These are phyloP conservation scores for Festucalex cinctus DNA, from an alignment of 2,113 vertebrate species.

Conservation along the genomic window DNA sequence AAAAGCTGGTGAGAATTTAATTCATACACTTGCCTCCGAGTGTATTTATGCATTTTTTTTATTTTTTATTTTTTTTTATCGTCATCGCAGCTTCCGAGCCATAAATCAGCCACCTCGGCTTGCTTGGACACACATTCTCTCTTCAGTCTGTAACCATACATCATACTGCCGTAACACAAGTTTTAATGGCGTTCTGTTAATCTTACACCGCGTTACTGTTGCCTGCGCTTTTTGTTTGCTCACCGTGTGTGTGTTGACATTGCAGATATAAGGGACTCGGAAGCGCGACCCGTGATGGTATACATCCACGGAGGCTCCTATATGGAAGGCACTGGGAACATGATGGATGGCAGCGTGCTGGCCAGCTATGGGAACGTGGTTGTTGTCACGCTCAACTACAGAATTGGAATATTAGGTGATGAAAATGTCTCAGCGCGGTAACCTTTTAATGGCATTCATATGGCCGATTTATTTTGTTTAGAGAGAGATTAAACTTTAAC, in stretches of 20 bases:
- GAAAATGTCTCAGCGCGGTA: slow-evolving; percentile 6
- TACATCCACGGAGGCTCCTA: slow-evolving; percentile 97
- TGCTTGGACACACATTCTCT: slow-evolving; percentile 51
- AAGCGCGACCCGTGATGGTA: slow-evolving; percentile 94
- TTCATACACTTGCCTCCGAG: slow-evolving; percentile 34
- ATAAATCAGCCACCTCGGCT: slow-evolving; percentile 29
- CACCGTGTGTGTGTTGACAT: slow-evolving; percentile 42
- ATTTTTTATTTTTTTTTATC: slow-evolving; percentile 29
- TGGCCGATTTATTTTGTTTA: slow-evolving; percentile 18
- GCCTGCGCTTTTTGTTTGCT: slow-evolving; percentile 41
- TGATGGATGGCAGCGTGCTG: slow-evolving; percentile 94
- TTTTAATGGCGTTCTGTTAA: slow-evolving; percentile 37
- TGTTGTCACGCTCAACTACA: slow-evolving; percentile 97
- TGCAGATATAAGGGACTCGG: slow-evolving; percentile 95
- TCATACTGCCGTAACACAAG: slow-evolving; percentile 39
- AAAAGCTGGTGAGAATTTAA: slow-evolving; percentile 16
- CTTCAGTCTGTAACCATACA: slow-evolving; percentile 41
- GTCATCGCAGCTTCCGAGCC: slow-evolving; percentile 54
- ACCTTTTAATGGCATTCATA: slow-evolving; percentile 28
- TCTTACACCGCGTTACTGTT: slow-evolving; percentile 40
- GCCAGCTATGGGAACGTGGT: slow-evolving; percentile 98
- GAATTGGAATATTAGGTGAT: slow-evolving; percentile 93
- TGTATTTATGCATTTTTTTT: slow-evolving; percentile 44
- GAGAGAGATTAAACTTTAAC: slow-evolving; percentile 12
- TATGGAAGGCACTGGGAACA: slow-evolving; percentile 98